Conservation (phyloP, 1,140 invertebrate species). For the Cotesia vestalis region DNA sequence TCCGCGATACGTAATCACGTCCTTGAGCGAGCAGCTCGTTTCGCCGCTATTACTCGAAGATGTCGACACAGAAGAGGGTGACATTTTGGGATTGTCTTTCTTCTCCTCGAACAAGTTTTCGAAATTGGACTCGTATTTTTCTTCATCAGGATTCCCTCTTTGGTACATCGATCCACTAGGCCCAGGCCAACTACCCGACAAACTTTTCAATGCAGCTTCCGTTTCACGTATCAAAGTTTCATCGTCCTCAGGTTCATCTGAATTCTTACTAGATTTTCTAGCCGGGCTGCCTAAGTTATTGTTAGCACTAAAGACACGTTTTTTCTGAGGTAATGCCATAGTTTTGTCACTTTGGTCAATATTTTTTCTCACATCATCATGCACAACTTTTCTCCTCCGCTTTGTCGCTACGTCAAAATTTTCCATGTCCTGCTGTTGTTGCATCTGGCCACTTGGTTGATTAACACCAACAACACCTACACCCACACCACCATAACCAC, state of each 20-base stretch:
- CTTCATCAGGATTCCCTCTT: constrained; percentile 74
- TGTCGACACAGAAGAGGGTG: constrained; percentile 70
- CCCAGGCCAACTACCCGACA: constrained; percentile 83
- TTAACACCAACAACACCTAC: constrained; percentile 20
- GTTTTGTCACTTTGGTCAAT: constrained; percentile 47
- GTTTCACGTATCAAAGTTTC: constrained; percentile 85
- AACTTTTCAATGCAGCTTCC: constrained; percentile 82
- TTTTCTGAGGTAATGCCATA: constrained; percentile 70
- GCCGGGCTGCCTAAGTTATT: constrained; percentile 63
- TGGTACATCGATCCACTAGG: constrained; percentile 72
- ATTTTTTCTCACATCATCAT: constrained; percentile 61
- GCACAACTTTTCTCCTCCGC: constrained; percentile 65
- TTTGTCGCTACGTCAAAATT: constrained; percentile 57
- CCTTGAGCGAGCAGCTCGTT: constrained; percentile 69
- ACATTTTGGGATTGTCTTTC: constrained; percentile 72
- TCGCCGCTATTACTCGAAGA: constrained; percentile 72
- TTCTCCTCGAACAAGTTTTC: constrained; percentile 88
- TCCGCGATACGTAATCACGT: constrained; percentile 73
- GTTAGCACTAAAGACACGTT: constrained; percentile 65
- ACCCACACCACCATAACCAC: constrained; percentile 28
- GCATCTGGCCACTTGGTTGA: too few species aligned
- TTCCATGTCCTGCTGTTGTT: constrained; percentile 62
- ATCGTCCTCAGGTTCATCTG: constrained; percentile 72
- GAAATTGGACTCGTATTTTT: constrained; percentile 77
- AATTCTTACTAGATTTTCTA: constrained; percentile 64